Conservation (phyloP, 2,888 invertebrate genomes). For the Sipha maydis region DNA sequence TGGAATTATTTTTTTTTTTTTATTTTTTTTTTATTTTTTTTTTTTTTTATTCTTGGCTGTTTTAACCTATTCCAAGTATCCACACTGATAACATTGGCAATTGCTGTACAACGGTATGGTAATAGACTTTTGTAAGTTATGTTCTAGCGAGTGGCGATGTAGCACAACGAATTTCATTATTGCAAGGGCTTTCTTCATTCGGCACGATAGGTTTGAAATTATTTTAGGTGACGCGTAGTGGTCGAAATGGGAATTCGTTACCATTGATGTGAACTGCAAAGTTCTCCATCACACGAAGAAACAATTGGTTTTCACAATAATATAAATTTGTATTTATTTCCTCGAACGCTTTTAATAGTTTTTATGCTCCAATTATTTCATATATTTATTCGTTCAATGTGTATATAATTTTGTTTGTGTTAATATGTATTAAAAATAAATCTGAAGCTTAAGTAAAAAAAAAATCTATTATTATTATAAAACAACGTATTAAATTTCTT, state of each 20-base stretch:
- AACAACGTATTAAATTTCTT: background rate
- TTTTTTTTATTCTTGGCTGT: background rate
- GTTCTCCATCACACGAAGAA: background rate
- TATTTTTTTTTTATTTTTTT: background rate
- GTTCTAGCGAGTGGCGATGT: background rate
- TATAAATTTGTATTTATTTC: background rate
- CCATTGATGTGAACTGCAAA: background rate
- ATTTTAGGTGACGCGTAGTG: background rate
- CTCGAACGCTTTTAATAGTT: background rate
- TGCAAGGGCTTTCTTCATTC: background rate
- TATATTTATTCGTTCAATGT: background rate
- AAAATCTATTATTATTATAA: background rate
- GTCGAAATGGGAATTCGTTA: background rate
- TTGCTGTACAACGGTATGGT: background rate
- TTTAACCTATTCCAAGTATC: background rate
- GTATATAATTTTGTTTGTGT: background rate
- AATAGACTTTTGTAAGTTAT: background rate
- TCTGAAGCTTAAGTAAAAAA: background rate
- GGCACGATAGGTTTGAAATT: background rate
- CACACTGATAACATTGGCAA: background rate
- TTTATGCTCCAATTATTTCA: background rate
- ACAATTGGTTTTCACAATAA: slow-evolving; percentile 1
- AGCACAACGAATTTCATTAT: background rate
- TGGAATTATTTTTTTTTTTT: background rate
- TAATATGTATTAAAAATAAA: background rate